phyloP scores from a whole-genome alignment of 2,888 invertebrate species.

The Drosophila basisetae region DNA sequence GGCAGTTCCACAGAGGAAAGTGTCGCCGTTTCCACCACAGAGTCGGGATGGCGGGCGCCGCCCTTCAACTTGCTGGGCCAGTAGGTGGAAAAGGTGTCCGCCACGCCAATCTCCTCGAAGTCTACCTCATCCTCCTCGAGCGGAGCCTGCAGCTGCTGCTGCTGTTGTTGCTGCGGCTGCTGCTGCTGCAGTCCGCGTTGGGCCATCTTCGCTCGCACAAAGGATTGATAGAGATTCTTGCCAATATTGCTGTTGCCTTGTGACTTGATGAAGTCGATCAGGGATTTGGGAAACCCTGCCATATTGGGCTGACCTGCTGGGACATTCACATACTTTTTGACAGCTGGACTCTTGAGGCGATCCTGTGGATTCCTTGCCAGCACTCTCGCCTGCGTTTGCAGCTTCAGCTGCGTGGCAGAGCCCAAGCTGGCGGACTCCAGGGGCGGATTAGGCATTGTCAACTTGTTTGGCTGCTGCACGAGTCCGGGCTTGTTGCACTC shows the following conservation, averaged over 20 bases:
- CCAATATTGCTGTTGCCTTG: background rate
- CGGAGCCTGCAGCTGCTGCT: conserved; percentile 6
- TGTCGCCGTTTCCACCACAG: conserved; percentile 99
- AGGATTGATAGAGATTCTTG: conserved; percentile 1
- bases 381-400: background rate
- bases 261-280: conserved; percentile 17
- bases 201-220: background rate
- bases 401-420: conserved; percentile 9
- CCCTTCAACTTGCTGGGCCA: conserved; percentile 91
- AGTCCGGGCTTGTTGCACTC: background rate
- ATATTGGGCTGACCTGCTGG: background rate
- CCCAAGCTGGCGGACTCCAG: background rate
- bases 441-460: background rate
- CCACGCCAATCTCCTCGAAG: conserved; percentile 98
- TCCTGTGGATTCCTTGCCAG: background rate
- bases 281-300: conserved; percentile 20
- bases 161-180: background rate
- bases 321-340: background rate
- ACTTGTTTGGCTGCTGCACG: background rate
- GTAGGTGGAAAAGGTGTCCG: conserved; percentile 99
- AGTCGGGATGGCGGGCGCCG: conserved; percentile 96
- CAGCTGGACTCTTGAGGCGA: background rate
- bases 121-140: conserved; percentile 91
- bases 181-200: conserved; percentile 2
- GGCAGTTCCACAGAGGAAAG: conserved; percentile 97